Evolutionary conservation across 2,888 invertebrate species (phyloP).

Genomic region (Catocala sponsa): DNA sequence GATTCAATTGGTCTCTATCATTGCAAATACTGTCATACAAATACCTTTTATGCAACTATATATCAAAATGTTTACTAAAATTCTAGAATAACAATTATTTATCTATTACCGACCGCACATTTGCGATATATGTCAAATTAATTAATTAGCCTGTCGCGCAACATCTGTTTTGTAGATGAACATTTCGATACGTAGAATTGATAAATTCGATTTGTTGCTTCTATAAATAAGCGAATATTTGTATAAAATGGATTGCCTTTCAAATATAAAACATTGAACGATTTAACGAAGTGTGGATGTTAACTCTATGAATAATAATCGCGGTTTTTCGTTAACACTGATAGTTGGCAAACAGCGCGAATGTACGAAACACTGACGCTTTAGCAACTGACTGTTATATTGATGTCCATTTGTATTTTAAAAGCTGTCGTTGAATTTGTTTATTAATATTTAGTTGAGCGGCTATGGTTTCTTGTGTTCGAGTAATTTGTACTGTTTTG

Average conservation of each 20-base stretch:
- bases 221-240: slow-evolving; percentile 1
- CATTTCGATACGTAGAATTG: slow-evolving; percentile 11
- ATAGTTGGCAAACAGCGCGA: not conserved
- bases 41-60: no score
- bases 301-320: slow-evolving; percentile 2
- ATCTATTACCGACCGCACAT: slow-evolving; percentile 25
- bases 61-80: not conserved
- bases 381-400: no score
- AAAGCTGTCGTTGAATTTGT: not conserved
- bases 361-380: no score
- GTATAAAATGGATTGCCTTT: not conserved
- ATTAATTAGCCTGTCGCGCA: slow-evolving; percentile 34
- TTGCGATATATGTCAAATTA: slow-evolving; percentile 19
- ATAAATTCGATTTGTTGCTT: slow-evolving; percentile 10
- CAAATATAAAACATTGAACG: slow-evolving; percentile 2
- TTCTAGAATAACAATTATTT: not conserved
- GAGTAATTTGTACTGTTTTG: not conserved
- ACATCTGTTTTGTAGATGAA: slow-evolving; percentile 29
- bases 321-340: not conserved
- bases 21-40: no score
- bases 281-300: slow-evolving; percentile 2
- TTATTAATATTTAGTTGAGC: not conserved
- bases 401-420: not conserved
- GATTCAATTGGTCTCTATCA: no score
- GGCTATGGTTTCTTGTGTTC: not conserved